phyloP scores from a whole-genome alignment of 2,888 invertebrate genomes.

The Trachelus stipa region DNA sequence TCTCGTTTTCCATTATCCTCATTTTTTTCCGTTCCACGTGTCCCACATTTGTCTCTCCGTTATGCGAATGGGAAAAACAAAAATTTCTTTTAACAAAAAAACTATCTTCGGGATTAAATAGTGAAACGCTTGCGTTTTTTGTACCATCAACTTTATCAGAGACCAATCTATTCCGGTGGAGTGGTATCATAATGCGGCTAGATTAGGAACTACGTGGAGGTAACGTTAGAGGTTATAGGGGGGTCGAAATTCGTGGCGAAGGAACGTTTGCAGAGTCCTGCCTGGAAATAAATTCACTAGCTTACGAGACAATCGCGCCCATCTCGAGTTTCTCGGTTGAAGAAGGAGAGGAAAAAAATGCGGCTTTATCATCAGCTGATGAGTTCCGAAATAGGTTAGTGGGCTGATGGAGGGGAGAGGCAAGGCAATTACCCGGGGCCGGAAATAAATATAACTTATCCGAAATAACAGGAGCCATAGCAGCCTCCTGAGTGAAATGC shows the following conservation, averaged over 20 bases:
- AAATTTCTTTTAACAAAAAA: no score
- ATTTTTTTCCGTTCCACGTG: no score
- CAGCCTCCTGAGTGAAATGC: slow-evolving; percentile 17
- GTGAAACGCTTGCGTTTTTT: no score
- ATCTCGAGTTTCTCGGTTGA: neutral
- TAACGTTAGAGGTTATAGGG: no score
- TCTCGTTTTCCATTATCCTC: no score
- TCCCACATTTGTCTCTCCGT: no score
- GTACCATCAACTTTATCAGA: no score
- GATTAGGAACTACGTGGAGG: no score
- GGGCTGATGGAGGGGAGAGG: neutral
- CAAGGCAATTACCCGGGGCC: neutral
- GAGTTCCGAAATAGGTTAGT: slow-evolving; percentile 14
- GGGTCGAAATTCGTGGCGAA: slow-evolving; percentile 5
- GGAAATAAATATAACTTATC: slow-evolving; percentile 15
- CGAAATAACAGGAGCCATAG: slow-evolving; percentile 9
- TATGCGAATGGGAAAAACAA: no score
- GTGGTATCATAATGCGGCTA: no score
- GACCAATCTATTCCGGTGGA: no score
- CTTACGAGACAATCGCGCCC: slow-evolving; percentile 7
- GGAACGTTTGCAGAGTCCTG: neutral
- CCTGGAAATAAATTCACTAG: slow-evolving; percentile 4
- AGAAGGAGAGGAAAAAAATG: slow-evolving; percentile 6
- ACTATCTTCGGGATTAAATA: no score
- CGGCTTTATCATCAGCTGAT: slow-evolving; percentile 17